These are phyloP conservation scores for Sinohyriopsis cumingii DNA, from an alignment of 2,888 invertebrate species.

Conservation along the genomic window DNA sequence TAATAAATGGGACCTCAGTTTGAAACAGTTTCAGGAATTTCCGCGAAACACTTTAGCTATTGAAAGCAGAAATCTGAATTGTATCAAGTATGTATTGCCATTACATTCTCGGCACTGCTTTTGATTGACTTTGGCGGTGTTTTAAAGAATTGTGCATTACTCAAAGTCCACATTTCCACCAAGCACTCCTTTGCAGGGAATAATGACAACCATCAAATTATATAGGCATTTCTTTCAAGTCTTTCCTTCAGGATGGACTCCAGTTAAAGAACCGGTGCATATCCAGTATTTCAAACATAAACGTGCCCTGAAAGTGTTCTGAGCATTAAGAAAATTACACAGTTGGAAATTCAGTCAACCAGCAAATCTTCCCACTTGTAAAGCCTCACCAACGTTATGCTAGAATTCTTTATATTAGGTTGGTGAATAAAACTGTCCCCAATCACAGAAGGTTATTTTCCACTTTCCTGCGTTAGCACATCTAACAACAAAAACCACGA, in stretches of 20 bases:
- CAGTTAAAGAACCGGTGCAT: conserved; percentile 19
- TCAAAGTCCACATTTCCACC: conserved; percentile 11
- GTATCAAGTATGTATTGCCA: conserved; percentile 13
- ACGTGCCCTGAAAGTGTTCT: conserved; percentile 22
- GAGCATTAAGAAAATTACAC: neutral
- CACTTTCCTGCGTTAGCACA: conserved; percentile 10
- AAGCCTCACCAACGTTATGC: conserved; percentile 10
- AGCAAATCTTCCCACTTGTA: conserved; percentile 4
- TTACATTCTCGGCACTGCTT: conserved; percentile 6
- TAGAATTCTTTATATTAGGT: conserved; percentile 16
- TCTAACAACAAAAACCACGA: conserved; percentile 11
- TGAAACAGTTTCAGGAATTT: conserved; percentile 9
- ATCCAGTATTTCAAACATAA: conserved; percentile 11
- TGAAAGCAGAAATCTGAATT: conserved; percentile 13
- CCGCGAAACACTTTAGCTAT: conserved; percentile 17
- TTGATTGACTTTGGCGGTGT: conserved; percentile 16
- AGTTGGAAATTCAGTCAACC: conserved; percentile 12
- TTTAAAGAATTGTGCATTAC: conserved; percentile 13
- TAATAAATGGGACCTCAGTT: no score
- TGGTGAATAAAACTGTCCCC: conserved; percentile 5
- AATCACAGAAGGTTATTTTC: neutral
- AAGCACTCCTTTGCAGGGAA: conserved; percentile 15
- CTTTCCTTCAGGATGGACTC: conserved; percentile 11
- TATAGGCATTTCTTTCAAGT: conserved; percentile 16
- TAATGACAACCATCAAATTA: conserved; percentile 15